These are phyloP conservation scores for Corella eumyota DNA, from an alignment of 23 tunicate species.

Conservation along the genomic window DNA sequence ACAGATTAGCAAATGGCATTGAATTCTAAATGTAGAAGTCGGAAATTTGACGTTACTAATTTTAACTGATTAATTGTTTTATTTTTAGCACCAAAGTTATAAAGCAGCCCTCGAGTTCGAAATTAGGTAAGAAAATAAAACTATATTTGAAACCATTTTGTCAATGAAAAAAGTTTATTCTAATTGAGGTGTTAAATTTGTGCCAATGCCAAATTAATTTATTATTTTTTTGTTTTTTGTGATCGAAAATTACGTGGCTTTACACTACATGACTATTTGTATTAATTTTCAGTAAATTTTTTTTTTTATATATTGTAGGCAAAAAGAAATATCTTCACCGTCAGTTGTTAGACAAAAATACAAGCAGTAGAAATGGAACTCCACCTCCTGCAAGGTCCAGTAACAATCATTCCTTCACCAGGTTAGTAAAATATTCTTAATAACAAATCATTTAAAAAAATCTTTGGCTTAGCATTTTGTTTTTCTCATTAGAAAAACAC, in stretches of 20 bases:
- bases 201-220: background rate
- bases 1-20: no score
- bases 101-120: conserved; percentile 73
- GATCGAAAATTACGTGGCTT: background rate
- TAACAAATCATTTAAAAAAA: no score
- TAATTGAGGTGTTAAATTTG: background rate
- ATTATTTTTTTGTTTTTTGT: background rate
- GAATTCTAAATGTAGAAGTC: no score
- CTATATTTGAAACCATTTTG: no score
- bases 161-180: no score
- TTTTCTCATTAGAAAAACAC: no score
- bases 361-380: conserved; percentile 10
- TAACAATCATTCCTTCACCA: conserved; percentile 6
- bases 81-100: conserved; percentile 81
- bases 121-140: conserved; percentile 36
- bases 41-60: no score
- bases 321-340: conserved; percentile 10
- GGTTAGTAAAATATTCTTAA: no score
- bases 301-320: no score
- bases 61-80: conserved; percentile 3
- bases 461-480: no score
- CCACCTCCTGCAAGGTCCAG: conserved; percentile 27
- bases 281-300: no score
- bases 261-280: background rate
- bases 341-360: background rate